Percentiles rank a stretch among this genome's conserved stretches.
phyloP scores from a whole-genome alignment of 2,888 invertebrate species.

The Orthosia gracilis region DNA sequence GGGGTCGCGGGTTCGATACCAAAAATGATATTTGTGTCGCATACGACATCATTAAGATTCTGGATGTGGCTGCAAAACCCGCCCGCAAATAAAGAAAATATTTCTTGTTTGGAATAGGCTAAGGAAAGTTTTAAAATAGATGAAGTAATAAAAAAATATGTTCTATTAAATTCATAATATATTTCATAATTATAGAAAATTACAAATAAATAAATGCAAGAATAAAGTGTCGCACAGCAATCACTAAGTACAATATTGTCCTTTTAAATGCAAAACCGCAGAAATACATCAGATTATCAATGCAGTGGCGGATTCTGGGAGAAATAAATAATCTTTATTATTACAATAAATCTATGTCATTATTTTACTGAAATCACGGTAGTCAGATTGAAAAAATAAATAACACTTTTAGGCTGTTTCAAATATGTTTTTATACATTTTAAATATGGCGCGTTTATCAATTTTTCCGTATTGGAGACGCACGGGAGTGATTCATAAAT shows the following conservation, averaged over 20 bases:
- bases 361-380: background rate
- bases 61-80: background rate
- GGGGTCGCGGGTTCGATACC: background rate
- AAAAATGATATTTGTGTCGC: background rate
- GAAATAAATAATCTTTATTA: background rate
- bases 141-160: background rate
- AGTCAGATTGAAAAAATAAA: background rate
- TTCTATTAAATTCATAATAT: slow-evolving; percentile 14
- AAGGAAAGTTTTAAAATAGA: background rate
- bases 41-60: background rate
- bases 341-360: background rate
- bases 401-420: too few relatives aligned
- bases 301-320: slow-evolving; percentile 16
- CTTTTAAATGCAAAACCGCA: slow-evolving; percentile 1
- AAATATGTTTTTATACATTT: background rate
- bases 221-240: slow-evolving; percentile 1
- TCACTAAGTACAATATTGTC: slow-evolving; percentile 20
- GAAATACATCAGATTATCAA: slow-evolving; percentile 6
- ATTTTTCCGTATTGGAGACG: background rate
- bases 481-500: background rate
- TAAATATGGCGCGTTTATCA: background rate
- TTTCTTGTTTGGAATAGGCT: background rate
- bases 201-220: slow-evolving; percentile 42
- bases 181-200: slow-evolving; percentile 24
- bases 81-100: background rate